Conservation (phyloP, 2,113 vertebrate genomes). For the Hemicordylus capensis region DNA sequence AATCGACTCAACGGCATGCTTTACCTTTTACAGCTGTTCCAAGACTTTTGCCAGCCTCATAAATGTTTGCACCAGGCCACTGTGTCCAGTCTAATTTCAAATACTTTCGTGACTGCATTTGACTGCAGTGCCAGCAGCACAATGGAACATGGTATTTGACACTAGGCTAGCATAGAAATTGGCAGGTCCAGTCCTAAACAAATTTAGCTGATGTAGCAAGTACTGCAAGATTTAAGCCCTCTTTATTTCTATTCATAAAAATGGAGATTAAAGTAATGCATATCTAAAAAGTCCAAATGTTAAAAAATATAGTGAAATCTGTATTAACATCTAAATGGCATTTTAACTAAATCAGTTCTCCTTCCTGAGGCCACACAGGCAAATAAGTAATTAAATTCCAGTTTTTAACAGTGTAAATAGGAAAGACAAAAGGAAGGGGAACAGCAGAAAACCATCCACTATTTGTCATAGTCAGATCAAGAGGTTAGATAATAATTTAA, state of each 20-base stretch:
- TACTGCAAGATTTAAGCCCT: not conserved
- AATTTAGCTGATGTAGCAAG: not conserved
- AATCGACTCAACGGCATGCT: too few species aligned
- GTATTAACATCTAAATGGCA: too few species aligned
- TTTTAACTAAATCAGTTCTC: conserved; percentile 34
- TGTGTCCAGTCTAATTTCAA: not conserved
- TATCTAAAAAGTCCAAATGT: conserved; percentile 33
- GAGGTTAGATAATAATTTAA: conserved; percentile 36
- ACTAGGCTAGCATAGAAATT: not conserved
- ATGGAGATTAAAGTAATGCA: not conserved
- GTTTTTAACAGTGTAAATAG: conserved; percentile 17
- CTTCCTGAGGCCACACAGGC: conserved; percentile 24
- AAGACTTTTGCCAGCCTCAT: not conserved
- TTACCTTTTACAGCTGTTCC: too few species aligned
- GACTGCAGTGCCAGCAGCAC: not conserved
- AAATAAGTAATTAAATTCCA: conserved; percentile 20
- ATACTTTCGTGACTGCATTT: not conserved
- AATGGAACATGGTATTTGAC: not conserved
- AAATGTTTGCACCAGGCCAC: not conserved
- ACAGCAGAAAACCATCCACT: conserved; percentile 14
- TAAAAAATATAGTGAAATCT: conserved; percentile 19
- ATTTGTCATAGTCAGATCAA: conserved; percentile 18
- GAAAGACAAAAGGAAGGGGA: conserved; percentile 13
- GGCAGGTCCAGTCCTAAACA: not conserved
- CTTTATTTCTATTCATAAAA: conserved; percentile 29